Conservation (phyloP, 2,113 vertebrate genomes). For the Saccopteryx leptura region DNA sequence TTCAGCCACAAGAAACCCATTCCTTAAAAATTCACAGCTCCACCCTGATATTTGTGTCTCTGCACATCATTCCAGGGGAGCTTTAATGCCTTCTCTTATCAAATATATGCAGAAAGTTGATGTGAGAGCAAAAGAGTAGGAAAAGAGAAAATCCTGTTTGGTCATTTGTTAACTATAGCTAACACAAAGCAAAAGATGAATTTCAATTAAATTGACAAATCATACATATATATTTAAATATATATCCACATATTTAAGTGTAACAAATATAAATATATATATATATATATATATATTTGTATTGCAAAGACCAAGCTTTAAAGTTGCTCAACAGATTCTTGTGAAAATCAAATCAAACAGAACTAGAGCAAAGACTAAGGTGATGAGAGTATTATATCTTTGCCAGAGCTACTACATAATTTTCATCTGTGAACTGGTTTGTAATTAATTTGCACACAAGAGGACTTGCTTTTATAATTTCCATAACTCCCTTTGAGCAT, state of each 20-base stretch:
- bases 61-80: background rate
- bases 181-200: slow-evolving; percentile 44
- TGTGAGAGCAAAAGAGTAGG: background rate
- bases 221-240: background rate
- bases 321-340: slow-evolving; percentile 34
- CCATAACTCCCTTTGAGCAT: background rate
- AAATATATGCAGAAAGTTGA: background rate
- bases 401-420: background rate
- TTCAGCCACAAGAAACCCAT: background rate
- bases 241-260: background rate
- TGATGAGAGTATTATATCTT: background rate
- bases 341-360: slow-evolving; percentile 53
- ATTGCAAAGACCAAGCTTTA: background rate
- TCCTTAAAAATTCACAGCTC: background rate
- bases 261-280: too few relatives aligned
- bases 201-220: slow-evolving; percentile 34
- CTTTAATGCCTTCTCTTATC: background rate
- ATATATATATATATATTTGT: slow-evolving; percentile 36
- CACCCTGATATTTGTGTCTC: background rate
- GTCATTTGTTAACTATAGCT: background rate
- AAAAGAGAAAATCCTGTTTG: slow-evolving; percentile 19
- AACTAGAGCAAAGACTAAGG: slow-evolving; percentile 25
- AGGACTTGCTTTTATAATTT: slow-evolving; percentile 3
- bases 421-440: background rate
- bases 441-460: slow-evolving; percentile 10